A percentile compares a stretch with the other conserved stretches of the same genome.
Conservation (phyloP, 2,113 vertebrate genomes). For the Podarcis raffonei region DNA sequence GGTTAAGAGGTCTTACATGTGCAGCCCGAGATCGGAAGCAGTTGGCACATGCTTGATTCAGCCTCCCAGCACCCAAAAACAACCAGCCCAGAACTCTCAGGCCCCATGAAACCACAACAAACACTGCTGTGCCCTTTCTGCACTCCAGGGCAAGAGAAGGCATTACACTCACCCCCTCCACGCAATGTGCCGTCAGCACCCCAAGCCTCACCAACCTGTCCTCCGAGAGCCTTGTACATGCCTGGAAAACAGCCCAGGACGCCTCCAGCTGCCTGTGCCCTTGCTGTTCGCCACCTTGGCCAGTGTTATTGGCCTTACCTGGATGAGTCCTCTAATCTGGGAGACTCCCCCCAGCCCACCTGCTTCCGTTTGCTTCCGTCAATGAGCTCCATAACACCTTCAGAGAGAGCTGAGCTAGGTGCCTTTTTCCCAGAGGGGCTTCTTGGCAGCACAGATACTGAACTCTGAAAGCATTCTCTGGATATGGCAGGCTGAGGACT, state of each 20-base stretch:
- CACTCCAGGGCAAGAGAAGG: not conserved
- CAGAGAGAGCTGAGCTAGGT: no score
- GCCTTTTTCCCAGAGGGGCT: no score
- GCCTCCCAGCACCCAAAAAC: not conserved
- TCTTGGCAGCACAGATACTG: no score
- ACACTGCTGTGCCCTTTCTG: not conserved
- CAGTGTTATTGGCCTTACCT: no score
- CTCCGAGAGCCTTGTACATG: not conserved
- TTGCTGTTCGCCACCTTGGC: no score
- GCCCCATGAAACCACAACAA: not conserved
- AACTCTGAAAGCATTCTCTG: no score
- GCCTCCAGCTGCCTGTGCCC: not conserved
- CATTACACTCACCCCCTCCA: not conserved
- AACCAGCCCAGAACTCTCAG: not conserved
- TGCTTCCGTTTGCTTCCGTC: no score
- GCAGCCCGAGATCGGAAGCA: no score
- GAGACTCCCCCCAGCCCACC: no score
- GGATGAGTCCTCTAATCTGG: no score
- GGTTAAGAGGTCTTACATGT: accelerated
- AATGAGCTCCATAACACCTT: no score
- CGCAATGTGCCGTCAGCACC: not conserved
- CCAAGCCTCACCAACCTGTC: not conserved
- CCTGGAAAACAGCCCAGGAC: not conserved
- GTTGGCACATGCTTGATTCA: not conserved
- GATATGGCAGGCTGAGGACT: no score